Evolutionary conservation across 2,797 vertebrate species (phyloP).

Genomic region (Acanthornis magna): DNA sequence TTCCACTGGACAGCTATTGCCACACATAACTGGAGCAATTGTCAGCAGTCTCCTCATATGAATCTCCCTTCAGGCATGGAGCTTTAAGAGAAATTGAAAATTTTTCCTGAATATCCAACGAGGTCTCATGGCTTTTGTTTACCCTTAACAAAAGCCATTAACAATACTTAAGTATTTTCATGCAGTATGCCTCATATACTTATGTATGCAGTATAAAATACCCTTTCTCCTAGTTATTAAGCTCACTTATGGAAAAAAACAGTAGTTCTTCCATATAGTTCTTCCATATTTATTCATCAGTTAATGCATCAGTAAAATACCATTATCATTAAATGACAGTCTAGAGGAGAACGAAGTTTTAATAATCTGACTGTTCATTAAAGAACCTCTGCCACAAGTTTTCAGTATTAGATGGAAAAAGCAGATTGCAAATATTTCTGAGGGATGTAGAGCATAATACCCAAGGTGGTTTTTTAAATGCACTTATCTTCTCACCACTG

Average conservation of each 20-base stretch:
- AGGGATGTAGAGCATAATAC: not conserved
- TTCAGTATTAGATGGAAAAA: not conserved
- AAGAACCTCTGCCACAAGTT: not conserved
- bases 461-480: not conserved
- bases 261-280: not conserved
- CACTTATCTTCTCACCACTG: not conserved
- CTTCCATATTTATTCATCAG: not conserved
- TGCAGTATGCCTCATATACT: not conserved
- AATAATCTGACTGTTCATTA: not conserved
- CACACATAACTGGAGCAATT: not conserved
- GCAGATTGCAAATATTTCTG: not conserved
- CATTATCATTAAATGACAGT: not conserved
- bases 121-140: not conserved
- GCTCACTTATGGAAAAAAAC: not conserved
- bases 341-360: not conserved
- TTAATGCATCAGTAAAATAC: not conserved
- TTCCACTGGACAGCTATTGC: not conserved
- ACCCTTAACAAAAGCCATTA: not conserved
- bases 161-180: not conserved
- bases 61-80: not conserved
- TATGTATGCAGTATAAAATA: not conserved
- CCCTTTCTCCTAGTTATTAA: not conserved
- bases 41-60: fast-evolving
- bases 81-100: not conserved
- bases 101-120: not conserved